Conservation (phyloP, 2,797 vertebrate genomes). For the Bufotes viridis region DNA sequence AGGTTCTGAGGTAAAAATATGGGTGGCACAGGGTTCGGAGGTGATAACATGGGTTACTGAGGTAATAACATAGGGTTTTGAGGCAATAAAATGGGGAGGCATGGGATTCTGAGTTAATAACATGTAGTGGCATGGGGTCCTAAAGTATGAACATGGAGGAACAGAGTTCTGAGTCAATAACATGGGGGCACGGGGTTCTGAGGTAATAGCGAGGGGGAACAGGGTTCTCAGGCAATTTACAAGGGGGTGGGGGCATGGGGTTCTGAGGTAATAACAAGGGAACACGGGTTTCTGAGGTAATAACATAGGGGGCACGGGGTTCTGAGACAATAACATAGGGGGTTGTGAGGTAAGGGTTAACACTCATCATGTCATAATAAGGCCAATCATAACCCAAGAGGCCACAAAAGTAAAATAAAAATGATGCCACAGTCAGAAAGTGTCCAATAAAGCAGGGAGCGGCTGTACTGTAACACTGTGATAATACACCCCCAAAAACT, state of each 20-base stretch:
- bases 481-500: too few species aligned
- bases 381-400: slow-evolving; percentile 70
- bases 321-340: slow-evolving; percentile 60
- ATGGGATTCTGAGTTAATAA: not conserved
- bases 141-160: too few species aligned
- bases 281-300: not conserved
- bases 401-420: not conserved
- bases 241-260: not conserved
- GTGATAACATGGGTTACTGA: not conserved
- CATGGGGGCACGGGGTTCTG: not conserved
- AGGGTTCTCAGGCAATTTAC: not conserved
- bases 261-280: not conserved
- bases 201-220: not conserved
- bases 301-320: not conserved
- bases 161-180: not conserved
- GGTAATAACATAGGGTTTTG: not conserved
- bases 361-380: too few species aligned
- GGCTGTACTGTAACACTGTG: too few species aligned
- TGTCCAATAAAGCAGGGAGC: too few species aligned
- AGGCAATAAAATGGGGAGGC: not conserved
- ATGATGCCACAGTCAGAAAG: too few species aligned
- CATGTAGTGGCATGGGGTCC: not conserved
- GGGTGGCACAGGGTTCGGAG: not conserved
- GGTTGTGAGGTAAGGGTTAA: slow-evolving; percentile 88
- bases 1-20: not conserved